A percentile compares a stretch with the other conserved stretches of the same genome.
phyloP scores from a whole-genome alignment of 2,113 vertebrate genomes.

The Polypterus senegalus region DNA sequence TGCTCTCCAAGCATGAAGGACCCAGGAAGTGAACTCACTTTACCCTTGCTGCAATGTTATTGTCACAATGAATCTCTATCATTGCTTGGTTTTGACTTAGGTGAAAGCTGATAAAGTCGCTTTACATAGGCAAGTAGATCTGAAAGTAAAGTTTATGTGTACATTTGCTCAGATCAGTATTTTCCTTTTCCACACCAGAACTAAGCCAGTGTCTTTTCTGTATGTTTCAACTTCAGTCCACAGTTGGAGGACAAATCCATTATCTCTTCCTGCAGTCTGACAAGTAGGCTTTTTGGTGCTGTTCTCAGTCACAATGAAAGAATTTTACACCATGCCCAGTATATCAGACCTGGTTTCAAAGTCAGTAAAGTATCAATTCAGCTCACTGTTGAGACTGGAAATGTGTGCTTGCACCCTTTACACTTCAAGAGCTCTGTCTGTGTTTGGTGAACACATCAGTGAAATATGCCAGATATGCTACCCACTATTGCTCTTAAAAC shows the following conservation, averaged over 20 bases:
- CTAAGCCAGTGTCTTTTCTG: conserved; percentile 11
- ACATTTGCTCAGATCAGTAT: conserved; percentile 2
- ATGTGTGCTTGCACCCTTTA: conserved; percentile 11
- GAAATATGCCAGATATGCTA: conserved; percentile 11
- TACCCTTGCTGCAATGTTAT: too few relatives aligned
- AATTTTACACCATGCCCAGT: conserved; percentile 16
- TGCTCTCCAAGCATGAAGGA: too few relatives aligned
- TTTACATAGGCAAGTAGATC: conserved; percentile 16
- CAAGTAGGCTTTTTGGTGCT: conserved; percentile 6
- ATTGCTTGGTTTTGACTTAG: conserved; percentile 11
- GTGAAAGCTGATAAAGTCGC: conserved; percentile 7
- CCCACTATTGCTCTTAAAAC: conserved; percentile 12
- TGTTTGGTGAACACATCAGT: conserved; percentile 16
- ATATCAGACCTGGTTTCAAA: conserved; percentile 24
- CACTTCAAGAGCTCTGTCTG: conserved; percentile 12
- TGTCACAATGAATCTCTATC: conserved; percentile 2
- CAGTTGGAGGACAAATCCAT: conserved; percentile 25
- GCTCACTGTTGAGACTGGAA: conserved; percentile 12
- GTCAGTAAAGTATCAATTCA: conserved; percentile 20
- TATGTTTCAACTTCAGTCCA: conserved; percentile 15
- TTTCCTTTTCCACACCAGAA: conserved; percentile 6
- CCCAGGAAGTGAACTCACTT: too few relatives aligned
- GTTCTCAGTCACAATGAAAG: conserved; percentile 12
- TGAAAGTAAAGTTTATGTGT: conserved; percentile 1
- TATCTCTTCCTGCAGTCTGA: conserved; percentile 17